These are phyloP conservation scores for Sussaba pulchella DNA, from an alignment of 2,888 invertebrate species.

Conservation along the genomic window DNA sequence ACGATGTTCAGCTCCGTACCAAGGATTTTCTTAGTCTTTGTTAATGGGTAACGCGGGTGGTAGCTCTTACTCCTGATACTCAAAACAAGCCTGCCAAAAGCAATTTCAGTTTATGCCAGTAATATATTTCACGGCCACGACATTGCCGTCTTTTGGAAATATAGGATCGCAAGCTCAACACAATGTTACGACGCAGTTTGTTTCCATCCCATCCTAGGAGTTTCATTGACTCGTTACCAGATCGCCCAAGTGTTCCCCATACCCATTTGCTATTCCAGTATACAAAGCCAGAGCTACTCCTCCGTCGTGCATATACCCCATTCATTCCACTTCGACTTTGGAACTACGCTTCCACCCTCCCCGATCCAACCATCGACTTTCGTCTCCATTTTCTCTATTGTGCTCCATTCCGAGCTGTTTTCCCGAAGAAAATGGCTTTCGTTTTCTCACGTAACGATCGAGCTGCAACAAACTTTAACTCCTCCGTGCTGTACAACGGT, in stretches of 20 bases:
- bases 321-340: constrained; percentile 35
- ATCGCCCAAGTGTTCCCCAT: neutral
- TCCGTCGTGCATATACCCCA: constrained; percentile 25
- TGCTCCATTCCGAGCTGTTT: constrained; percentile 3
- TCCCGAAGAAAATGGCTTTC: constrained; percentile 27
- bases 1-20: too few relatives aligned
- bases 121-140: too few relatives aligned
- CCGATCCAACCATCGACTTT: constrained; percentile 42
- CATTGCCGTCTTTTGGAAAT: neutral
- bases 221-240: constrained; percentile 12
- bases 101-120: too few relatives aligned
- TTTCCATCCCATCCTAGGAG: constrained; percentile 25
- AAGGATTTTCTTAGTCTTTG: too few relatives aligned
- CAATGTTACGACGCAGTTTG: neutral
- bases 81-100: too few relatives aligned
- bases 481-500: neutral
- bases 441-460: constrained; percentile 2
- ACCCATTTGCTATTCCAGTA: constrained; percentile 20
- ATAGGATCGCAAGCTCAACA: neutral
- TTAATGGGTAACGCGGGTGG: too few relatives aligned
- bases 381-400: constrained; percentile 18
- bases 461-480: constrained; percentile 20
- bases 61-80: too few relatives aligned
- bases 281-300: neutral
- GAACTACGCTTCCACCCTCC: constrained; percentile 16